phyloP scores from a whole-genome alignment of 2,888 invertebrate species.

The Argyresthia goedartella region DNA sequence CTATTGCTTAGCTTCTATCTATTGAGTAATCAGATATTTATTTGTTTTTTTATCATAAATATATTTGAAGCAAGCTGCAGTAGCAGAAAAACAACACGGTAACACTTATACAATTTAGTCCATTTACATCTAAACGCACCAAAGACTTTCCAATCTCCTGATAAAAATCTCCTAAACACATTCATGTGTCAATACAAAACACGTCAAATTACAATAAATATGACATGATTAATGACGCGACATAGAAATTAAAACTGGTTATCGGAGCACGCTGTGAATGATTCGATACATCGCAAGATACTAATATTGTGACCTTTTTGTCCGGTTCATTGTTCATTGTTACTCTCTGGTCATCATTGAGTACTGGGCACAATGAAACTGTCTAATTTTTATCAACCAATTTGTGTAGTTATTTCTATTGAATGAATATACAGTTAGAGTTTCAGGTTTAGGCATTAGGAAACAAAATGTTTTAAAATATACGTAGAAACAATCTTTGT shows the following conservation, averaged over 20 bases:
- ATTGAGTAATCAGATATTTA: too few relatives aligned
- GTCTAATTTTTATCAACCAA: not conserved
- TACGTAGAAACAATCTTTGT: too few relatives aligned
- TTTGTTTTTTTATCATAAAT: too few relatives aligned
- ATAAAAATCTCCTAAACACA: constrained; percentile 1
- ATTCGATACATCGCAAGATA: constrained; percentile 34
- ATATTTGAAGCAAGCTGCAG: not conserved
- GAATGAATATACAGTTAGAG: not conserved
- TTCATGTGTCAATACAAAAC: not conserved
- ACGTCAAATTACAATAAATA: not conserved
- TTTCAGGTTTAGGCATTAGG: not conserved
- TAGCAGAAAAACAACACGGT: too few relatives aligned
- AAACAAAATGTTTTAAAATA: too few relatives aligned
- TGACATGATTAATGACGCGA: constrained; percentile 6
- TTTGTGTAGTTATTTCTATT: not conserved
- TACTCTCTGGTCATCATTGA: constrained; percentile 51
- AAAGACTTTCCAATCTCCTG: not conserved
- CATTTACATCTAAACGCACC: not conserved
- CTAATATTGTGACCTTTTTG: constrained; percentile 65
- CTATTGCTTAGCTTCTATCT: too few relatives aligned
- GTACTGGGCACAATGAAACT: constrained; percentile 26
- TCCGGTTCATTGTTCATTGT: constrained; percentile 60
- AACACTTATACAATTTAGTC: not conserved
- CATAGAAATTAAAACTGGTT: constrained; percentile 2
- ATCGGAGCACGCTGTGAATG: constrained; percentile 27